Conservation (phyloP, 2,888 invertebrate species). For the Caprella mutica region DNA sequence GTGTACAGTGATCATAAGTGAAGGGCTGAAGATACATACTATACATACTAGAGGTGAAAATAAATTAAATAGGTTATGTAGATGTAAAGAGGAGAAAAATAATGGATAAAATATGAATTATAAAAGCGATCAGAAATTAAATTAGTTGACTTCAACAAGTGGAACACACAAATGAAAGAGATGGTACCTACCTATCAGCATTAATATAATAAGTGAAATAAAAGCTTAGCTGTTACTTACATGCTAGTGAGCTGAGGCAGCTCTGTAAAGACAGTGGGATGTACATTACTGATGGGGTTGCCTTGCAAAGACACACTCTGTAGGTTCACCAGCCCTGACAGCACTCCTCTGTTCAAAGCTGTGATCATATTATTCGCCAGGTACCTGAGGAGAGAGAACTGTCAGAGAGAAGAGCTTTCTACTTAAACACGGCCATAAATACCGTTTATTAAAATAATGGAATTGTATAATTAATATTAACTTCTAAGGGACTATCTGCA, state of each 20-base stretch:
- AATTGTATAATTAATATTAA: too few species aligned
- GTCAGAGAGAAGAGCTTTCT: not conserved
- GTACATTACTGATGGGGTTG: not conserved
- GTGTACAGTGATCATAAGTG: too few species aligned
- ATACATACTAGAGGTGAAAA: too few species aligned
- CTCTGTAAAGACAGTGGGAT: not conserved
- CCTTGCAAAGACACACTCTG: conserved; percentile 4
- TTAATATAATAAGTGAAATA: not conserved
- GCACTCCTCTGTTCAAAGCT: not conserved
- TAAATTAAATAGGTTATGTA: too few species aligned
- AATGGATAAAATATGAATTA: not conserved
- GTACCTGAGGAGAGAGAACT: not conserved
- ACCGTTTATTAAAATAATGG: too few species aligned
- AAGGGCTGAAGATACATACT: too few species aligned
- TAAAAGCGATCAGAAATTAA: not conserved
- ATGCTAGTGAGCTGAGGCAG: conserved; percentile 2
- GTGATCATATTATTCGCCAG: conserved; percentile 1
- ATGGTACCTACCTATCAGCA: not conserved
- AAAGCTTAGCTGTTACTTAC: not conserved
- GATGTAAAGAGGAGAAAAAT: too few species aligned
- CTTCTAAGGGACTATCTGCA: too few species aligned
- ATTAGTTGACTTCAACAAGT: not conserved
- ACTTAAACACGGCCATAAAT: too few species aligned
- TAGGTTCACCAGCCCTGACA: not conserved
- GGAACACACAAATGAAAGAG: not conserved